Evolutionary conservation across 92 coral and sea anemone species (phyloP), one percentile per base, ranked within the genome.

Genomic region (Nematostella vectensis): DNA sequence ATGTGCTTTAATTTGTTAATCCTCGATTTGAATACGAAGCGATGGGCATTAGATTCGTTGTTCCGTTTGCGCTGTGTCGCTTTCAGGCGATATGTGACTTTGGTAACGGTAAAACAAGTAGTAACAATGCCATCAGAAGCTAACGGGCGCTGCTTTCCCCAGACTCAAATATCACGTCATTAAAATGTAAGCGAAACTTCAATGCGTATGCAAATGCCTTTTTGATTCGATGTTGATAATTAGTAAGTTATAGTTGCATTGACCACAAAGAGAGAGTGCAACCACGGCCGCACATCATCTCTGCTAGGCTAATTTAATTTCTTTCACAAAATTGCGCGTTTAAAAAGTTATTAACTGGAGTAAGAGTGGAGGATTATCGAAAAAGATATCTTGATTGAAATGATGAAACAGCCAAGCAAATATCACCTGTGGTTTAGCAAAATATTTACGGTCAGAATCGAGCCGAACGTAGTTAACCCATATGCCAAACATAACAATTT

Each of bases 71-170:
- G 50, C 52, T 43, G 24, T 63, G 70, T 63, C 70, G 58, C 50
- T 50, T 52, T 63, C 38, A n/a, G n/a, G 51, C 27, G 26, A 59
- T 31, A 52, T 15, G 50, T 8, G 42, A 8, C 61, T 83, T 52
- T 61, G 75, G 85, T 89, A 93, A 86, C 99, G 99, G 93, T 68
- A 43, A 62, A 73, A 40, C 68, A 58, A 76, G 64, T 47, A 55
- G 50, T 63, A 87, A 81, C 91, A 87, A 81, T 77, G 96, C 82
- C 51, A 75, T 67, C 80, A n/a, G n/a, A n/a, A n/a, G n/a, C n/a
- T n/a, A n/a, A n/a, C n/a, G n/a, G n/a, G n/a, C n/a, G n/a, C n/a
- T n/a, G n/a, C n/a, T n/a, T n/a, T n/a, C n/a, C n/a, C n/a, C 67
- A 56, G 39, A 52, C 57, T 37, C 31, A 36, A 49, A 56, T 68